Evolutionary conservation across 1,140 invertebrate genomes (phyloP), one percentile per base, ranked within the genome.

Genomic region (Metaphire vulgaris): DNA sequence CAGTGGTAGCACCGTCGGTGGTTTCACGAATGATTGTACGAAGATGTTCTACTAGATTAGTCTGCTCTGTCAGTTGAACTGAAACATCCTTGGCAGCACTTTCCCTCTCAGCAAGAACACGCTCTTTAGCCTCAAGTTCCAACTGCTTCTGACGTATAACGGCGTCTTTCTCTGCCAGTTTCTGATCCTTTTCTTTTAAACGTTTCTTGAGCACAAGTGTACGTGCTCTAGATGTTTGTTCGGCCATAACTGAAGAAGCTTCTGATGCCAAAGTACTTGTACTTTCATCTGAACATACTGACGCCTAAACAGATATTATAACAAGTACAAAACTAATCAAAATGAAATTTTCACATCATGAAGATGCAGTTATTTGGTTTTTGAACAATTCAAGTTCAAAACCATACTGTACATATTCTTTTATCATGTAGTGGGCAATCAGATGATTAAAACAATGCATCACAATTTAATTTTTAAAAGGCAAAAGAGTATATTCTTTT

Each of bases 71-170:
- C 41, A 56, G 41, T 21, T 56, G 41, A 12, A 21, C 41, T 56
- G 41, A 12, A 56, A 56, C 41, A 56, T 56, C 41, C 21, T 6
- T 56, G 41, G 41, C 41, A 12, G 41, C 41, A 56, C 6, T 34
- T 14, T 21, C 41, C n/a, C 34, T 73, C 72, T 73, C 33, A 1
- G 41, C 41, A 28, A 73, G 16, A 2, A 73, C 30, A 16, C 41
- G 32, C 41, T 73, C 72, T 30, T 73, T 73, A n/a, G 33, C 33
- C 41, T 73, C 72, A 1, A 73, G 26, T 28, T 73, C 72, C 31
- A 2, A 30, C 14, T 56, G 28, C 30, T 73, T 73, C 33, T 41
- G 1, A 30, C 34, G 31, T 0, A 73, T 28, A 28, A 21, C 56
- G 15, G 72, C 28, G 30, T 73, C 34, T 34, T 34, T 34, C 16